Evolutionary conservation across 2,113 vertebrate species (phyloP).

Genomic region (Synchiropus splendidus): DNA sequence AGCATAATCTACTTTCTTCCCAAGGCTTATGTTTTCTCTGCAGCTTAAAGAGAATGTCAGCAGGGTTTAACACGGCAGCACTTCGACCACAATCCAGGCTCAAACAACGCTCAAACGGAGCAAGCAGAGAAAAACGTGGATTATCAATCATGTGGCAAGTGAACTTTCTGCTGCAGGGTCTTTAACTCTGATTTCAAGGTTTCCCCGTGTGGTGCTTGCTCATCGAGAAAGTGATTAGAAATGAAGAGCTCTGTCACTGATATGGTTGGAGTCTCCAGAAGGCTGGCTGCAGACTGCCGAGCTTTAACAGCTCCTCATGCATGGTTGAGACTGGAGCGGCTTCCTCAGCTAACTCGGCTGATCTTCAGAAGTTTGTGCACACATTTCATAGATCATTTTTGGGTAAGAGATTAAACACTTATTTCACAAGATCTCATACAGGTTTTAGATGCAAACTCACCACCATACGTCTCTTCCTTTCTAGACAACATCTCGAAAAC

Average conservation of each 20-base stretch:
- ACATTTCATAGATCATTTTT: too few species aligned
- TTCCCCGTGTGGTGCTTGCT: constrained; percentile 24
- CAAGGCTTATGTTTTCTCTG: constrained; percentile 17
- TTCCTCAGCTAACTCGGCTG: constrained; percentile 31
- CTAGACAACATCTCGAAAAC: too few species aligned
- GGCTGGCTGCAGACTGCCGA: constrained; percentile 31
- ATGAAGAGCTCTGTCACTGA: constrained; percentile 45
- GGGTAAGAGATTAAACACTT: too few species aligned
- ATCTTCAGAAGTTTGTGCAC: constrained; percentile 33
- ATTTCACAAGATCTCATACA: too few species aligned
- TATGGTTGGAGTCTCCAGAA: constrained; percentile 27
- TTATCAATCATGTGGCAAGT: constrained; percentile 34
- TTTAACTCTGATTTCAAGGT: constrained; percentile 46
- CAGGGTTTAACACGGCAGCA: constrained; percentile 31
- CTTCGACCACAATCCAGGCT: constrained; percentile 20
- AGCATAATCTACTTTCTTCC: constrained; percentile 34
- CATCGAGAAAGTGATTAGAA: constrained; percentile 46
- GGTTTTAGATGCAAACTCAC: too few species aligned
- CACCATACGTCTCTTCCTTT: too few species aligned
- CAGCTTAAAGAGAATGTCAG: constrained; percentile 36
- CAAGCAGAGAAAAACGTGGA: constrained; percentile 26
- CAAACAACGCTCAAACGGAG: constrained; percentile 10
- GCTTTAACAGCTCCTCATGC: constrained; percentile 34
- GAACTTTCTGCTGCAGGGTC: constrained; percentile 22
- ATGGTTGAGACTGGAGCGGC: constrained; percentile 34